Conservation (phyloP, 2,888 invertebrate genomes). For the Drosophila aldrichi region DNA sequence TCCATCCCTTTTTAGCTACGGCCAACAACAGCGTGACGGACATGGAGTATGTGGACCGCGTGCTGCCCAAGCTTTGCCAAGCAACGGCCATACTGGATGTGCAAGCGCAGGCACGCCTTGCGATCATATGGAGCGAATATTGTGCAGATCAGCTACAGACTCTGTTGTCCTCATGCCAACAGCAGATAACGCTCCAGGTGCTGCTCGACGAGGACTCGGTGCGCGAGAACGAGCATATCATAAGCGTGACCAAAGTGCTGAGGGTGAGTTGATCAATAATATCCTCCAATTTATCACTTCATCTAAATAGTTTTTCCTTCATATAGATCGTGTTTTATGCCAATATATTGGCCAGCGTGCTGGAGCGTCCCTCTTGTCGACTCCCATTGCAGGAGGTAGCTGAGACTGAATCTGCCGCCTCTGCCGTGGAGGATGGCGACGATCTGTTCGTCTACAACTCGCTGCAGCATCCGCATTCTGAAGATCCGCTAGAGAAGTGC, state of each 20-base stretch:
- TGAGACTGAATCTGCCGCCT: constrained; percentile 57
- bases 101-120: constrained; percentile 91
- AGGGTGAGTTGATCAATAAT: constrained; percentile 86
- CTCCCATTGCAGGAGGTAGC: constrained; percentile 44
- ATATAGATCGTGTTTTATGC: constrained; percentile 93
- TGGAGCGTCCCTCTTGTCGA: constrained; percentile 88
- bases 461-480: constrained; percentile 83
- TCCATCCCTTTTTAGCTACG: constrained; percentile 7
- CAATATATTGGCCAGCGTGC: constrained; percentile 92
- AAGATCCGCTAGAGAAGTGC: constrained; percentile 87
- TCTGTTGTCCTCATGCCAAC: constrained; percentile 92
- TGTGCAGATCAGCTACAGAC: constrained; percentile 88
- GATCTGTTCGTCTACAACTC: constrained; percentile 84
- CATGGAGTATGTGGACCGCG: constrained; percentile 93
- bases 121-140: constrained; percentile 91
- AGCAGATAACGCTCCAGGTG: constrained; percentile 94
- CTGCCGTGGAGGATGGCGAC: constrained; percentile 74
- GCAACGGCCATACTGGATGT: constrained; percentile 91
- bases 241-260: constrained; percentile 94
- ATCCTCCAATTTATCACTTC: too few species aligned
- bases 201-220: constrained; percentile 92
- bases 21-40: constrained; percentile 86
- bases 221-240: constrained; percentile 94
- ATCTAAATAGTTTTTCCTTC: neutral
- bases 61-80: constrained; percentile 91